Evolutionary conservation across 2,797 vertebrate genomes (phyloP).

Genomic region (Heterohyrax brucei): DNA sequence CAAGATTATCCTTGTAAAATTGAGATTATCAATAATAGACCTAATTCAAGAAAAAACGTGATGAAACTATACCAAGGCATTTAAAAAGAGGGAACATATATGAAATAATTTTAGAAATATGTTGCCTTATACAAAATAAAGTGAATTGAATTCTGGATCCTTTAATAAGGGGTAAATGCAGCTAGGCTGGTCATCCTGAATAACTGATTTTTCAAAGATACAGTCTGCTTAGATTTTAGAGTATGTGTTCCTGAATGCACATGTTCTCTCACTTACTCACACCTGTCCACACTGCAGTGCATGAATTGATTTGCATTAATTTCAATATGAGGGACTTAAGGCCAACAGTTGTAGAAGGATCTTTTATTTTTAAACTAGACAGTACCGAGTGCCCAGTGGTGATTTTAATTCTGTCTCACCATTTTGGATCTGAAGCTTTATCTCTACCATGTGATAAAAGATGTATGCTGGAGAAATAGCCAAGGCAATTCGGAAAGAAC

Average conservation of each 20-base stretch:
- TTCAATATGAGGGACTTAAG: conserved; percentile 41
- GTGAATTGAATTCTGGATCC: not conserved
- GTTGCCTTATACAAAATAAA: conserved; percentile 42
- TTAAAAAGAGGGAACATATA: not conserved
- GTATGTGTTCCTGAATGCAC: not conserved
- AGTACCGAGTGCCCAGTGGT: not conserved
- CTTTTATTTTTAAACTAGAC: conserved; percentile 33
- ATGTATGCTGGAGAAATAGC: not conserved
- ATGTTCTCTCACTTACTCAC: not conserved
- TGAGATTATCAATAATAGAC: not conserved
- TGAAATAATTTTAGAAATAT: conserved; percentile 52
- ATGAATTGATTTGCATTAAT: conserved; percentile 47
- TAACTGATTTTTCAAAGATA: conserved; percentile 53
- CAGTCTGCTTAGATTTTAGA: not conserved
- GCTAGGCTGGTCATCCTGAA: not conserved
- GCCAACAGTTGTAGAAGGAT: conserved; percentile 1
- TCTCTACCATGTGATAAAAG: conserved; percentile 6
- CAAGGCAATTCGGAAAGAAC: not conserved
- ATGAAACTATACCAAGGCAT: not conserved
- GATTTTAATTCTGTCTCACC: conserved; percentile 29
- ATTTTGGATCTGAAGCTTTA: conserved; percentile 55
- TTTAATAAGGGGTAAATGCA: conserved; percentile 32
- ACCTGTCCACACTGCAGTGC: not conserved
- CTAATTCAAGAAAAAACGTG: not conserved
- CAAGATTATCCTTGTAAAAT: not conserved